Evolutionary conservation across 2,888 invertebrate genomes (phyloP).

Genomic region (Galerucella calmariensis): DNA sequence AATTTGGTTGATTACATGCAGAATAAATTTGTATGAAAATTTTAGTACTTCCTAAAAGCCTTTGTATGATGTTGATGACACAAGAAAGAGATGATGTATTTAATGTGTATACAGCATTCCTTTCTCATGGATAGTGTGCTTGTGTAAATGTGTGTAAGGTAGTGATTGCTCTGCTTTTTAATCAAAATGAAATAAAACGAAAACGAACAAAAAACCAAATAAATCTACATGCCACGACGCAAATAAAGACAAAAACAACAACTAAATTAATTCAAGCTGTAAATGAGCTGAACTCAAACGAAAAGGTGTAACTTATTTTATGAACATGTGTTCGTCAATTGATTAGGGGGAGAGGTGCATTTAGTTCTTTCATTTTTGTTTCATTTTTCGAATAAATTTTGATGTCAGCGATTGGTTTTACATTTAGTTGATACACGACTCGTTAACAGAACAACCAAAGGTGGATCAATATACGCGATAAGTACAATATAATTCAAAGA

Average conservation of each 20-base stretch:
- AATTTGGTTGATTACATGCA: not conserved
- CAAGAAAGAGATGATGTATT: constrained; percentile 35
- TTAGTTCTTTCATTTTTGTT: constrained; percentile 42
- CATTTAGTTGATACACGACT: constrained; percentile 48
- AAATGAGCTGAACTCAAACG: constrained; percentile 35
- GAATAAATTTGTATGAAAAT: constrained; percentile 3
- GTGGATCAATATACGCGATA: constrained; percentile 54
- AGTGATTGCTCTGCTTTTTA: constrained; percentile 64
- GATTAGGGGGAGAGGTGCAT: constrained; percentile 61
- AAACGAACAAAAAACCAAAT: constrained; percentile 56
- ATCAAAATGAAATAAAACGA: constrained; percentile 51
- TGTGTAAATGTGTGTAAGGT: constrained; percentile 37
- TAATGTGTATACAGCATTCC: constrained; percentile 18
- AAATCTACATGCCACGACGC: constrained; percentile 64
- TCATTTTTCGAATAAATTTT: constrained; percentile 28
- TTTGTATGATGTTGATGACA: constrained; percentile 29
- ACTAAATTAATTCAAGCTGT: constrained; percentile 50
- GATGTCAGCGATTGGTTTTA: constrained; percentile 21
- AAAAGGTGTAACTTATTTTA: constrained; percentile 47
- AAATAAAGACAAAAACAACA: constrained; percentile 54
- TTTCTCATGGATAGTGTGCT: constrained; percentile 37
- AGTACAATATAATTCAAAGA: constrained; percentile 36
- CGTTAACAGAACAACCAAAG: constrained; percentile 65
- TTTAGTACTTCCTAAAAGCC: constrained; percentile 32
- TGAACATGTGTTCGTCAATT: constrained; percentile 61